phyloP scores from a whole-genome alignment of 2,113 vertebrate species.

The Nerophis lumbriciformis region DNA sequence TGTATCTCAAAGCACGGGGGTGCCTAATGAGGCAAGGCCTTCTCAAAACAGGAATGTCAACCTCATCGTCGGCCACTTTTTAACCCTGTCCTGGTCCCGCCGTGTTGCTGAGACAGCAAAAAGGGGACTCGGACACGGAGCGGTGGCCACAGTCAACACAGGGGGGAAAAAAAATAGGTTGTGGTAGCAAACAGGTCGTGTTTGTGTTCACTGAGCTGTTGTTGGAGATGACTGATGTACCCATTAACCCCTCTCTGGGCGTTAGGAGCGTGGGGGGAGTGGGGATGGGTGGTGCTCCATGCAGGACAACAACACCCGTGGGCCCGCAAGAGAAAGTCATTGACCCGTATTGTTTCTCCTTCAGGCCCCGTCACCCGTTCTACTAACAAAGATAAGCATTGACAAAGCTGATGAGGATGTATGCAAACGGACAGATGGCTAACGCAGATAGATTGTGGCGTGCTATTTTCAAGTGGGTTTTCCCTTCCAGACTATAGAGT shows the following conservation, averaged over 20 bases:
- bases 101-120: conserved; percentile 36
- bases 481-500: too few relatives aligned
- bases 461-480: too few relatives aligned
- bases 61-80: conserved; percentile 21
- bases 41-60: conserved; percentile 13
- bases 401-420: conserved; percentile 35
- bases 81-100: conserved; percentile 19
- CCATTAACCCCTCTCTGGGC: conserved; percentile 55
- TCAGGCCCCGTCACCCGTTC: conserved; percentile 37
- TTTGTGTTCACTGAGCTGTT: conserved; percentile 58
- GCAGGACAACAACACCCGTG: conserved; percentile 50
- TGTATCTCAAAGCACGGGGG: conserved; percentile 8
- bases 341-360: conserved; percentile 61
- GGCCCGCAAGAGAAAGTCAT: conserved; percentile 48
- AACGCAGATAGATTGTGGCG: conserved; percentile 7
- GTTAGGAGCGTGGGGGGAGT: conserved; percentile 30
- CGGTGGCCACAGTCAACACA: conserved; percentile 55
- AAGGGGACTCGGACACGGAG: conserved; percentile 38
- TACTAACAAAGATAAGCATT: conserved; percentile 39
- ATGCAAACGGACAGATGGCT: conserved; percentile 35
- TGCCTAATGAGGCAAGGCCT: background rate
- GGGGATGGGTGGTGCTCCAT: conserved; percentile 11
- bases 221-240: conserved; percentile 64
- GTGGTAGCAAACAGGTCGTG: conserved; percentile 55
- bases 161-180: conserved; percentile 25